Evolutionary conservation across 2,113 vertebrate species (phyloP).

Genomic region (Laterallus jamaicensis): DNA sequence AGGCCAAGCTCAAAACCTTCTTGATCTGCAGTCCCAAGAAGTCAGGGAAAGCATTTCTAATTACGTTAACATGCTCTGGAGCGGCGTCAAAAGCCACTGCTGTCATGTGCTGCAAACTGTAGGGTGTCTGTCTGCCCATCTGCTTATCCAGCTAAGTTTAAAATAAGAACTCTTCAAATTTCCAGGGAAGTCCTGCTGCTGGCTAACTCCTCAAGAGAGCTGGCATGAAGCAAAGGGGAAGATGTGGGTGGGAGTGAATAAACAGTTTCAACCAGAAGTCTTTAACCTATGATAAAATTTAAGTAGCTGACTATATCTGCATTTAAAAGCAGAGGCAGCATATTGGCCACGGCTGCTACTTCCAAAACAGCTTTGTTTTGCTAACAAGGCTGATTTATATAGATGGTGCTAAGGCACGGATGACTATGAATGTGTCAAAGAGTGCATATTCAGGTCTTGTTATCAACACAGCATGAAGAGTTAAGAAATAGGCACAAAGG

Average conservation of each 20-base stretch:
- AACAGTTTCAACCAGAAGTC: neutral
- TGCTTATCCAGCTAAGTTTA: neutral
- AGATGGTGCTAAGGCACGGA: neutral
- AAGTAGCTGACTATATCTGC: neutral
- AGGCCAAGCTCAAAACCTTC: neutral
- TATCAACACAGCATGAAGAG: neutral
- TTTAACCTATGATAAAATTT: neutral
- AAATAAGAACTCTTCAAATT: neutral
- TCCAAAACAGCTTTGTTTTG: neutral
- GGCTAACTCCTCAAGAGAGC: neutral
- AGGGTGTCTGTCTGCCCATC: neutral
- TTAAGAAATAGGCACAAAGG: neutral
- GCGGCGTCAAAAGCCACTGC: neutral
- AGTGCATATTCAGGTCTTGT: neutral
- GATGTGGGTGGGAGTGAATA: neutral
- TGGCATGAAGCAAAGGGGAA: neutral
- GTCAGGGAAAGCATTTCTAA: neutral
- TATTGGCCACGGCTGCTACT: neutral
- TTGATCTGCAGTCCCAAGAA: rapidly evolving
- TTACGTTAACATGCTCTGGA: neutral
- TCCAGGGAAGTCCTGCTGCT: rapidly evolving
- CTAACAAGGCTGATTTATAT: neutral
- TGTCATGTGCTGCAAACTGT: neutral
- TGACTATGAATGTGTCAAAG: neutral
- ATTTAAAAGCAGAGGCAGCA: neutral